Evolutionary conservation across 2,113 vertebrate genomes (phyloP), one percentile per base, ranked within the genome.

Genomic region (Lutjanus erythropterus): DNA sequence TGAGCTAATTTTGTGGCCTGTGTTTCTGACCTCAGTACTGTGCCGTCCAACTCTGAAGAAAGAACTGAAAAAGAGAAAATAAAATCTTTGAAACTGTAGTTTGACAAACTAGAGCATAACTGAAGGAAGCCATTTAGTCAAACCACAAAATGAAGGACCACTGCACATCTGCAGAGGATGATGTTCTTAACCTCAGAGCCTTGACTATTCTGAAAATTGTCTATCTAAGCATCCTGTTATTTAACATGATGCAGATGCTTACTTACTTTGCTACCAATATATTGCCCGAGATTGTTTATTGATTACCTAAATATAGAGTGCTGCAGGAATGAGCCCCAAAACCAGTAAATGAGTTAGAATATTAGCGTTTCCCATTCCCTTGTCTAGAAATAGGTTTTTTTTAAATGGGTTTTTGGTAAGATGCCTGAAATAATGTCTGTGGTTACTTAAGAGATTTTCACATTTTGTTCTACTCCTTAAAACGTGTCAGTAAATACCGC

Each of bases 21-120:
- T 68, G 35, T 75, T 52, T 83, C 71, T 75, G 74, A 90, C 87
- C 81, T 81, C 80, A 75, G 49, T 75, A 84, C 79, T 89, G 89
- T 89, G 80, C 85, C 64, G 52, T 84, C 84, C 86, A 86, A 81
- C 33, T 56, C 49, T 64, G 37, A 75, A 73, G 71, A 55, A 60
- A 65, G 41, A 31, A 44, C 15, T 41, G 4, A 39, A 74, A 47
- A 21, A 55, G 5, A 23, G 21, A 12, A 53, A 23, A 27, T 59
- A 37, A 37, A 58, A 42, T 60, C 37, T 50, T 66, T 76, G 31
- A 65, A 61, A 56, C 33, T 60, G 55, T 21, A 31, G 16, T 23
- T 37, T n/a, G 60, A 56, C 18, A 77, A 58, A 88, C 25, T 31
- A 4, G 14, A 81, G 35, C 33, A 47, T 37, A 59, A 50, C 10